Base-by-base conservation (phyloP, 2,888 invertebrate genomes). In the Pecten maximus region DNA sequence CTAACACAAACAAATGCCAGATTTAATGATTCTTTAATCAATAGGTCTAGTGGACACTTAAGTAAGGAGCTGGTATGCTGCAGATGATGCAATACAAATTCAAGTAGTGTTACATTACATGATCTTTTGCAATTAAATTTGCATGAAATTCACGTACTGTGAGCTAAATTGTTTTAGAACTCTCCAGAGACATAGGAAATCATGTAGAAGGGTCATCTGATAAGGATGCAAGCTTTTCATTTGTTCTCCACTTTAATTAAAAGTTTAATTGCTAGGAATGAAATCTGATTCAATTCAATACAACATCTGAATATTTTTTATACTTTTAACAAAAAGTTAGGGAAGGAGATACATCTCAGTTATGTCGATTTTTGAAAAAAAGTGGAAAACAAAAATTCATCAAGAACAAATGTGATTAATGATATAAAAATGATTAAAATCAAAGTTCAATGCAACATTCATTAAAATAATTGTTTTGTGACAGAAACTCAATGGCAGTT, bases 111-210 rank as follows among this genome's bases (percentile, higher is more conserved):
- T 74, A 74, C 74, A 74, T 35, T 35, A 74, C 74, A 74, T 74
- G 74, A 74, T 74, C 35, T 1, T 74, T 74, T 35, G 74, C 74
- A 74, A 74, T 74, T 74, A 74, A 74, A 74, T 74, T 74, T 74
- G 74, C 74, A 74, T 74, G 74, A 74, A 74, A 74, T 74, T 74
- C 74, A 74, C 74, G 23, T 74, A 74, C 28, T 74, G 35, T 74
- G 74, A 74, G 35, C 74, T 74, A 6, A 35, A 74, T 35, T 35
- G 74, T 74, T 74, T 3, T 74, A 74, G 74, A 74, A 0, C 74
- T 74, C 74, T 35, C 35, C 35, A 1, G 74, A 74, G 74, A 74
- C 74, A 74, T n/a, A 60, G 60, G 23, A 35, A 60, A 74, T 8
- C 35, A 74, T 74, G 35, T 35, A 74, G 15, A 28, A 74, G 10